Evolutionary conservation across 2,888 invertebrate genomes (phyloP).

Genomic region (Eremobia ochroleuca): DNA sequence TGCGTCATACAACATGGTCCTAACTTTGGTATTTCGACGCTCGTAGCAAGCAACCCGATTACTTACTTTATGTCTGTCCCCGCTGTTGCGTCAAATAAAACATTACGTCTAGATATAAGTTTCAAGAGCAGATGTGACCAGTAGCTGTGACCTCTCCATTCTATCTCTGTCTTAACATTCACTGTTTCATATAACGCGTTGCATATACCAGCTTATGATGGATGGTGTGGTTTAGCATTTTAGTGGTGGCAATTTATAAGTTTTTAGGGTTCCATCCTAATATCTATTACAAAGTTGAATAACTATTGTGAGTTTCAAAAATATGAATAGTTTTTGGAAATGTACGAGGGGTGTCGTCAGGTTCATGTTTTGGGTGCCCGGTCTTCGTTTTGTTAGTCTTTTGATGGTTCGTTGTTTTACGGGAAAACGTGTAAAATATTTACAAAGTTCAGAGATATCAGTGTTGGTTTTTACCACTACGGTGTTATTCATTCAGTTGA

Average conservation of each 20-base stretch:
- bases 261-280: constrained; percentile 62
- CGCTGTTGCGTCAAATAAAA: constrained; percentile 75
- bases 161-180: constrained; percentile 35
- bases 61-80: constrained; percentile 69
- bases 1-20: constrained; percentile 44
- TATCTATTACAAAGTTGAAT: constrained; percentile 63
- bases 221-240: constrained; percentile 54
- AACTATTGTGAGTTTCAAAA: constrained; percentile 43
- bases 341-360: constrained; percentile 41
- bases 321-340: constrained; percentile 51
- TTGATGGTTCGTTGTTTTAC: constrained; percentile 32
- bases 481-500: background rate
- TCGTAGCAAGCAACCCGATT: constrained; percentile 64
- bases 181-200: constrained; percentile 40
- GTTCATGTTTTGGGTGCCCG: constrained; percentile 36
- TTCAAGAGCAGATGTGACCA: constrained; percentile 68
- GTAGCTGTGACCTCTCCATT: constrained; percentile 49
- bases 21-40: constrained; percentile 50
- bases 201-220: constrained; percentile 52
- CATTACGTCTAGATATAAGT: constrained; percentile 70
- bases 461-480: constrained; percentile 6
- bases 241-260: constrained; percentile 46
- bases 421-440: background rate
- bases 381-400: constrained; percentile 49
- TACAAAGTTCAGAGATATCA: constrained; percentile 17